phyloP scores from a whole-genome alignment of 1,140 invertebrate species.

The Zaprionus nigranus region DNA sequence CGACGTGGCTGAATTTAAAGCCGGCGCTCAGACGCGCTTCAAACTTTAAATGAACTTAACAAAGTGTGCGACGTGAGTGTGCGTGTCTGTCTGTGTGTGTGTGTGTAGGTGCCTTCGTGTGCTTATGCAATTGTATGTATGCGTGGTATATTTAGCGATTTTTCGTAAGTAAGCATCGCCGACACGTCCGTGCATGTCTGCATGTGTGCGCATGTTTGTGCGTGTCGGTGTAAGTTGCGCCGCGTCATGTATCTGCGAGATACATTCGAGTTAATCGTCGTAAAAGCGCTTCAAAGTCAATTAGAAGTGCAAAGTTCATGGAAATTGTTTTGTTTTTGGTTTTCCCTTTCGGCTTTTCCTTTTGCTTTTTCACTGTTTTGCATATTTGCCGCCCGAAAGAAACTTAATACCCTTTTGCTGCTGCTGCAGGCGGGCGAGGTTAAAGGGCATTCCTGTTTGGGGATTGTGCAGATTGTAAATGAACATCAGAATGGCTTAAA shows the following conservation, averaged over 20 bases:
- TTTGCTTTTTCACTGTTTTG: slow-evolving; percentile 1
- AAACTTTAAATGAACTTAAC: slow-evolving; percentile 76
- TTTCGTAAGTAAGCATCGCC: slow-evolving; percentile 11
- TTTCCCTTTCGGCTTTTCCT: background rate
- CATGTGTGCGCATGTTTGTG: background rate
- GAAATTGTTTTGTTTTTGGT: slow-evolving; percentile 26
- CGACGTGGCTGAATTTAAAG: slow-evolving; percentile 56
- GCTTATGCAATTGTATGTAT: background rate
- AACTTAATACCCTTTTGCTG: slow-evolving; percentile 8
- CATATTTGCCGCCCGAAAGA: background rate
- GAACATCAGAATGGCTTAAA: background rate
- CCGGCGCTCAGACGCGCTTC: slow-evolving; percentile 60
- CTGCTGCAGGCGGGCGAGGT: background rate
- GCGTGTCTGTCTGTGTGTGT: slow-evolving; percentile 10
- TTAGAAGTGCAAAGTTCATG: slow-evolving; percentile 66
- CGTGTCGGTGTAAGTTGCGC: slow-evolving; percentile 13
- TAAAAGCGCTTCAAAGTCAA: slow-evolving; percentile 62
- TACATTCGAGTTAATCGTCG: slow-evolving; percentile 73
- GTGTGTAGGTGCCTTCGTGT: slow-evolving; percentile 1
- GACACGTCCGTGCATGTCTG: background rate
- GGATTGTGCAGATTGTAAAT: background rate
- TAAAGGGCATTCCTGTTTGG: background rate
- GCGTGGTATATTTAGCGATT: slow-evolving; percentile 17
- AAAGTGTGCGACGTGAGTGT: slow-evolving; percentile 48
- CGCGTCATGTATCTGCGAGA: slow-evolving; percentile 49